These are phyloP conservation scores for Ptilodon capucinus DNA, from an alignment of 2,888 invertebrate species.

Conservation along the genomic window DNA sequence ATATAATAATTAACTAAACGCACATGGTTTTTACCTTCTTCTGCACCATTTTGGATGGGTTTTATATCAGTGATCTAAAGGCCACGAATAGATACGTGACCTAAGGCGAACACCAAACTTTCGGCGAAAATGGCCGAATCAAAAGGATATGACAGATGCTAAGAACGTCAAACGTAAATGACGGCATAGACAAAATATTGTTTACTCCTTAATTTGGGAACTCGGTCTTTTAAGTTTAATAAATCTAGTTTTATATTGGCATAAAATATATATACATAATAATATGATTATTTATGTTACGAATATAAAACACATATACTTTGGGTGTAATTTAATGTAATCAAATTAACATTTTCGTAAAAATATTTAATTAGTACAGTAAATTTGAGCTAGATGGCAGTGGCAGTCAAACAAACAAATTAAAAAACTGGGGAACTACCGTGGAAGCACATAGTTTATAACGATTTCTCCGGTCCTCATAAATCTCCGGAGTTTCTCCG, in stretches of 20 bases:
- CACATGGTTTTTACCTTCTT: slow-evolving; percentile 82
- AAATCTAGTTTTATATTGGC: not conserved
- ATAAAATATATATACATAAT: too few species aligned
- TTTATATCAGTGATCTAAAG: slow-evolving; percentile 73
- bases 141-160: slow-evolving; percentile 57
- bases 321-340: too few species aligned
- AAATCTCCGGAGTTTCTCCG: too few species aligned
- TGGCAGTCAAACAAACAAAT: too few species aligned
- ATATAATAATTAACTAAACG: slow-evolving; percentile 67
- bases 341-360: too few species aligned
- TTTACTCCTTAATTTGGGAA: not conserved
- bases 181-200: slow-evolving; percentile 14
- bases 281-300: too few species aligned
- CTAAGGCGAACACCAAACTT: slow-evolving; percentile 70
- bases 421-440: too few species aligned
- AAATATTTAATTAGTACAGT: too few species aligned
- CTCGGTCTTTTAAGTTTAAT: slow-evolving; percentile 7
- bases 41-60: slow-evolving; percentile 79
- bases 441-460: too few species aligned
- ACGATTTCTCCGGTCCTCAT: too few species aligned
- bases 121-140: slow-evolving; percentile 80
- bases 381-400: too few species aligned
- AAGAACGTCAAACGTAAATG: slow-evolving; percentile 34
- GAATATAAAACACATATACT: too few species aligned
- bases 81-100: slow-evolving; percentile 80